phyloP scores from a whole-genome alignment of 2,797 vertebrate genomes.

The Acanthurus lineatus region DNA sequence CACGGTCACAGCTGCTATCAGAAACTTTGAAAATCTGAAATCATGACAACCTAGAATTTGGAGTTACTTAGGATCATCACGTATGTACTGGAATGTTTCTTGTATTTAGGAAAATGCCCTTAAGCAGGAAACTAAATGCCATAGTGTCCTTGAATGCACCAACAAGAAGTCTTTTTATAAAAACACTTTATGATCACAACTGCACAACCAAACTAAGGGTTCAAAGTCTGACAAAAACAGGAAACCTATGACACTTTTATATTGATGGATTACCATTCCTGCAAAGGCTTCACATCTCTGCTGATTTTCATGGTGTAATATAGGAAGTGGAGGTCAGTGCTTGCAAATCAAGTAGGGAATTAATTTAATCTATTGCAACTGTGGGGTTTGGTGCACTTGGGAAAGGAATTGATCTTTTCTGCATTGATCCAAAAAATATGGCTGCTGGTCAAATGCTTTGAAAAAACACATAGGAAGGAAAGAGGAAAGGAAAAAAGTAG shows the following conservation, averaged over 20 bases:
- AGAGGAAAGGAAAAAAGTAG: not conserved
- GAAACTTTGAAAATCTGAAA: no score
- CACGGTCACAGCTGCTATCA: no score
- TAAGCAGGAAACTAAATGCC: not conserved
- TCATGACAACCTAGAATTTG: no score
- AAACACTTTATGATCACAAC: not conserved
- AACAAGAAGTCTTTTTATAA: not conserved
- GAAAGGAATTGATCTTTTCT: not conserved
- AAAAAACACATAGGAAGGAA: not conserved
- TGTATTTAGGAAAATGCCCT: not conserved
- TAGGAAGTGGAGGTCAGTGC: not conserved
- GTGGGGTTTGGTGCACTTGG: not conserved
- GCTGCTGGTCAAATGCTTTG: not conserved
- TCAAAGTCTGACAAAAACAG: not conserved
- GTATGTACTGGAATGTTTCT: not conserved
- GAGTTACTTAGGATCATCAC: not conserved
- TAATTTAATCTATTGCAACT: not conserved
- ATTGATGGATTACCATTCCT: not conserved
- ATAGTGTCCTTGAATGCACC: constrained; percentile 22
- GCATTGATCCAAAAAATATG: not conserved
- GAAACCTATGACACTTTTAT: not conserved
- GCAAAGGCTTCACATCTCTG: not conserved
- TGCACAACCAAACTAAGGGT: not conserved
- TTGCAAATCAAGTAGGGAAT: not conserved
- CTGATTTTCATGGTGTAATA: not conserved